phyloP scores from a whole-genome alignment of 2,797 vertebrate genomes.

The Propithecus perrieri region DNA sequence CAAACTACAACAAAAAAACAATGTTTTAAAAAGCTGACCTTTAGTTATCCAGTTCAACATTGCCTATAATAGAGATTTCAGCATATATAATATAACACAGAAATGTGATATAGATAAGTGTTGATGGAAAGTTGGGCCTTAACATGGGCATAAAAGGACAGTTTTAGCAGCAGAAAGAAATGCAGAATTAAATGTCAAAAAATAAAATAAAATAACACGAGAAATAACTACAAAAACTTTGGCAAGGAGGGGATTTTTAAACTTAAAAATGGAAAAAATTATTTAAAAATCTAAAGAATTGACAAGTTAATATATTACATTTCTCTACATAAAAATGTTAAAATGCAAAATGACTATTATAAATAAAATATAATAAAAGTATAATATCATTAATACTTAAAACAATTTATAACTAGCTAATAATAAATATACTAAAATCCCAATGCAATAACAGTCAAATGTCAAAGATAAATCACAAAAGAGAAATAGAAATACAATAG shows the following conservation, averaged over 20 bases:
- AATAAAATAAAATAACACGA: background rate
- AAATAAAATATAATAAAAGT: constrained; percentile 10
- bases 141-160: background rate
- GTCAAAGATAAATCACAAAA: constrained; percentile 19
- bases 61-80: background rate
- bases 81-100: background rate
- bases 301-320: background rate
- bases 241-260: background rate
- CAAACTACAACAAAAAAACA: background rate
- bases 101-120: constrained; percentile 16
- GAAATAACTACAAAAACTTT: background rate
- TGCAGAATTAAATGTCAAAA: background rate
- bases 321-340: background rate
- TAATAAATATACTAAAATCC: background rate
- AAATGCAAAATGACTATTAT: background rate
- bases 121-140: background rate
- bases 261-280: constrained; percentile 22
- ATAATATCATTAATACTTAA: constrained; percentile 24
- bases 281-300: background rate
- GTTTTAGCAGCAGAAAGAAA: constrained; percentile 6
- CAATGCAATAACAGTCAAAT: background rate
- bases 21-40: constrained; percentile 27
- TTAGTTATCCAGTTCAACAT: background rate
- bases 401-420: background rate
- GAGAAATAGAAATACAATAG: constrained; percentile 20